Evolutionary conservation across 23 tunicate species (phyloP).

Genomic region (Botrylloides violaceus): DNA sequence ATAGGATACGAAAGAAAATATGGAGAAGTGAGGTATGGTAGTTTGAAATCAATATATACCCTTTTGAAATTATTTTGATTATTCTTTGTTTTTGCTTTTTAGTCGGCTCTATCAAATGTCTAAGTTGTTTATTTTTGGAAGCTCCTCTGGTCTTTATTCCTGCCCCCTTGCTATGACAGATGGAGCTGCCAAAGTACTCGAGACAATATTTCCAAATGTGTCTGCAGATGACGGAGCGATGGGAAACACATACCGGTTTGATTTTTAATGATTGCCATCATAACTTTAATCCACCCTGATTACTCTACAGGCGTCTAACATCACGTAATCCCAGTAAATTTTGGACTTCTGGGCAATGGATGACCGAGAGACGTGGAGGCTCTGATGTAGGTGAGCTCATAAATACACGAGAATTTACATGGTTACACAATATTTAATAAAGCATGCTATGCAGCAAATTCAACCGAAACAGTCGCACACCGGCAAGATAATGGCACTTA

Average conservation of each 20-base stretch:
- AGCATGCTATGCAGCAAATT: slow-evolving; percentile 66
- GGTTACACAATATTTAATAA: no score
- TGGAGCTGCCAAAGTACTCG: slow-evolving; percentile 90
- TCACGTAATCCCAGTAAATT: slow-evolving; percentile 41
- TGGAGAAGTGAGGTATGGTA: slow-evolving; percentile 62
- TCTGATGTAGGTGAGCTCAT: slow-evolving; percentile 85
- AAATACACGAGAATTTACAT: no score
- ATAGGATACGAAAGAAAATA: slow-evolving; percentile 71
- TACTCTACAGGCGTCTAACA: slow-evolving; percentile 32
- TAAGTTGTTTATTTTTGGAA: slow-evolving; percentile 59
- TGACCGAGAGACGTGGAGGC: slow-evolving; percentile 93
- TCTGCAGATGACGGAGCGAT: slow-evolving; percentile 9
- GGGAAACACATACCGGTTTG: slow-evolving; percentile 35
- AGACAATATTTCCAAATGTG: slow-evolving; percentile 12
- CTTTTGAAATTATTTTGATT: no score
- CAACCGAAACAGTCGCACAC: slow-evolving; percentile 66
- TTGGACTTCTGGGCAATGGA: slow-evolving; percentile 99
- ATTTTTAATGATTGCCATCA: neutral
- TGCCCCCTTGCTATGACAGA: slow-evolving; percentile 97
- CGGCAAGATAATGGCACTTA: slow-evolving; percentile 51
- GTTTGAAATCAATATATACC: no score
- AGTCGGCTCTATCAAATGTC: slow-evolving; percentile 85
- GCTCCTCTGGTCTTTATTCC: slow-evolving; percentile 81
- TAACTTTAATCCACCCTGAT: no score
- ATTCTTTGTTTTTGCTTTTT: no score